These are phyloP conservation scores for Halcyon senegalensis DNA, from an alignment of 2,113 vertebrate species.

Conservation along the genomic window DNA sequence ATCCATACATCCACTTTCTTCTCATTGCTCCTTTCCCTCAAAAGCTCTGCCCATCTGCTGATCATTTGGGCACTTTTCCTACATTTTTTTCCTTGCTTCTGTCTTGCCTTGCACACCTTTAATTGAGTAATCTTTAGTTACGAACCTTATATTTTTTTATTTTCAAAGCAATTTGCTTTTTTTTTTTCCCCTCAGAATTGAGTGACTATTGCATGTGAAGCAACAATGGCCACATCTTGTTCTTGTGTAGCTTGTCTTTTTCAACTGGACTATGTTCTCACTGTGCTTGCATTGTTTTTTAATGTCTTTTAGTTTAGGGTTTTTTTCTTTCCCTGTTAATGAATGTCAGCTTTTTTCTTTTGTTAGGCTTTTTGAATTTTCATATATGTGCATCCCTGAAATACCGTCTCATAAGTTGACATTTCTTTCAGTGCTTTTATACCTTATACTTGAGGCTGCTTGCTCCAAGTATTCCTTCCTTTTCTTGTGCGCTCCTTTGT, in stretches of 20 bases:
- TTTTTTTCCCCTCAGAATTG: background rate
- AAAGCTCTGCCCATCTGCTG: background rate
- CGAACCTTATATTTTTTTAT: background rate
- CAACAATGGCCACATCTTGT: background rate
- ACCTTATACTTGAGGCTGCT: background rate
- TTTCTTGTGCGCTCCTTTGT: background rate
- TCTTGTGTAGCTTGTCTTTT: background rate
- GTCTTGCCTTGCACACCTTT: background rate
- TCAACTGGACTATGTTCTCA: background rate
- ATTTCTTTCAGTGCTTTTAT: background rate
- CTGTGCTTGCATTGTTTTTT: background rate
- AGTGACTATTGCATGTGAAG: background rate
- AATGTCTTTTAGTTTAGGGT: background rate
- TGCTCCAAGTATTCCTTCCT: background rate
- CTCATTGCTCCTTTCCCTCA: background rate
- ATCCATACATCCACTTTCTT: background rate
- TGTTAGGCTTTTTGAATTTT: background rate
- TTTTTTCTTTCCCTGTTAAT: background rate
- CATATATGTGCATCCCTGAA: background rate
- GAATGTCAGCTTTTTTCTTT: background rate
- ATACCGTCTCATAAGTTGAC: fast-evolving
- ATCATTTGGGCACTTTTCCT: background rate
- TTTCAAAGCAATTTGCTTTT: background rate
- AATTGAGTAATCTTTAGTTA: background rate
- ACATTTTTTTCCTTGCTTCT: background rate